Evolutionary conservation across 1,140 invertebrate genomes (phyloP).

Genomic region (Penaeus chinensis): DNA sequence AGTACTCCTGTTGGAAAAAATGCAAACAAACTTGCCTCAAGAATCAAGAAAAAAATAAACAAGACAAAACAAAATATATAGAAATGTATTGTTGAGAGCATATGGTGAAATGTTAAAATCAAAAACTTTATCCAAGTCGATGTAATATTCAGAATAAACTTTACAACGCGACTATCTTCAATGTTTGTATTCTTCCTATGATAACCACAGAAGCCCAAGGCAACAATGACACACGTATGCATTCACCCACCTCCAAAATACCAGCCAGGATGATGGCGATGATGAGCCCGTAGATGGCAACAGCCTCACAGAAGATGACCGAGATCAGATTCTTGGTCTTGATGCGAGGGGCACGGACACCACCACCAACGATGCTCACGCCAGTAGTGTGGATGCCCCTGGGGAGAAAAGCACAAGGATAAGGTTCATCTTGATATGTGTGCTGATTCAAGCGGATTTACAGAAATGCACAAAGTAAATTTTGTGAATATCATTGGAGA

Average conservation of each 20-base stretch:
- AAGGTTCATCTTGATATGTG: too few relatives aligned
- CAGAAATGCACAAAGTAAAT: too few relatives aligned
- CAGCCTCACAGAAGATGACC: constrained; percentile 99
- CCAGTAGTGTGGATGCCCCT: constrained; percentile 96
- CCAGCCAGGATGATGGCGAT: constrained; percentile 96
- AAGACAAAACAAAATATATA: constrained; percentile 32
- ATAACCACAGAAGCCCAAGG: background rate
- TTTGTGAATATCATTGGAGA: too few relatives aligned
- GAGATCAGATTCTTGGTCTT: constrained; percentile 99
- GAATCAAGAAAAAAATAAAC: background rate
- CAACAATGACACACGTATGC: background rate
- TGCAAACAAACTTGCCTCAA: background rate
- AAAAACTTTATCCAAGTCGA: too few relatives aligned
- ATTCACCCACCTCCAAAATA: constrained; percentile 75
- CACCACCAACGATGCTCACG: constrained; percentile 94
- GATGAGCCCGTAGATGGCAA: constrained; percentile 98
- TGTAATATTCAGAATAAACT: too few relatives aligned
- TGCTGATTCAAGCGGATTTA: too few relatives aligned
- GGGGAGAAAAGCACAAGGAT: background rate
- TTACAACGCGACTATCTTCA: too few relatives aligned
- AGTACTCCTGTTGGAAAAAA: constrained; percentile 57
- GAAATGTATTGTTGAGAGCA: too few relatives aligned
- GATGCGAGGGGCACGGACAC: constrained; percentile 98
- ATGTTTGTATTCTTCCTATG: too few relatives aligned
- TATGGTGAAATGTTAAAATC: too few relatives aligned